Evolutionary conservation across 2,888 invertebrate species (phyloP), one percentile per base, ranked within the genome.

Genomic region (Encarsia formosa): DNA sequence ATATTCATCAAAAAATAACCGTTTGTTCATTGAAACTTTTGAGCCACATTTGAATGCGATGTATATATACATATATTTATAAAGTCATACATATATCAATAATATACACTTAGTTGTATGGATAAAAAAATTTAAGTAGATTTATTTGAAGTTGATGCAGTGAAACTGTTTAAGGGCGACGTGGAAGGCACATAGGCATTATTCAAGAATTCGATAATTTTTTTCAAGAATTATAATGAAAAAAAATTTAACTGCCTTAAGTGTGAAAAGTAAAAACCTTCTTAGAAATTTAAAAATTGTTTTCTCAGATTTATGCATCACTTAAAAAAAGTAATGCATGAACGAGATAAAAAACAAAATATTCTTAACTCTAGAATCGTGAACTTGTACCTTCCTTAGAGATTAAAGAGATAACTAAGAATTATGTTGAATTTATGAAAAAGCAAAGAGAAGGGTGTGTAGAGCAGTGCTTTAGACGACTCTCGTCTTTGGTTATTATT

Each of bases 71-170:
- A 26, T 8, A 26, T 26, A 26, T 26, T 8, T 26, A 26, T 26
- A 26, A 8, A 26, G 8, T 8, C 11, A 26, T 26, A 26, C 26
- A 26, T 26, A 11, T 26, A 26, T 26, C 5, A 8, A 11, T 43
- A 32, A 18, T 11, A 32, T 52, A 47, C 50, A 31, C 51, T 49
- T 52, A 56, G 56, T 56, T 58, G 54, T 56, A 58, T 38, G 54
- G 48, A 51, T 56, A 52, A 39, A 20, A 40, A 46, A 46, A 56
- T 29, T 50, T 50, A 53, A 47, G 38, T 57, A 54, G 51, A 20
- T 53, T 56, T 45, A 49, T 41, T 44, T 45, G 19, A 52, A 26
- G 38, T 38, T 8, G 34, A 46, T 42, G 49, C 53, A 58, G 51
- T 54, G 39, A 56, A 58, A 56, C 51, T 56, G 49, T 54, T 41